Base-by-base conservation (phyloP, 2,888 invertebrate genomes). In the Macrophya alboannulata region DNA sequence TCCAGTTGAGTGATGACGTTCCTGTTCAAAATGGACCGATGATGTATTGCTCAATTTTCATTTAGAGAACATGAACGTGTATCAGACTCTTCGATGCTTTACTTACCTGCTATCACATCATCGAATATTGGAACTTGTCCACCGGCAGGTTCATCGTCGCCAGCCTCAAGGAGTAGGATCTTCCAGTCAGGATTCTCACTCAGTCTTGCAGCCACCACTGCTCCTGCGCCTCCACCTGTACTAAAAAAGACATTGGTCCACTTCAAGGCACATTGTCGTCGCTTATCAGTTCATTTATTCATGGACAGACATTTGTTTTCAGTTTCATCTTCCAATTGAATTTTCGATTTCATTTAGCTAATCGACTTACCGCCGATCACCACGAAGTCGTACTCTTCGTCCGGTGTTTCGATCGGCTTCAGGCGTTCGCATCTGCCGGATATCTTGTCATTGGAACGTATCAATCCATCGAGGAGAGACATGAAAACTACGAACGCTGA, bases 61-160 rank as follows among this genome's bases (percentile, higher is more conserved):
- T 31, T 31, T 31, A 31, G 31, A 31, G 1, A 31, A 31, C 3
- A n/a, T n/a, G 1, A 12, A 25, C 25, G n/a, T 21, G 2, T 0
- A 62, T 62, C 45, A 10, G 2, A 0, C 96, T 96, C 91, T 96
- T 31, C 31, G 31, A 31, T n/a, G n/a, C n/a, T 31, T 31, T 3
- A 59, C 59, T 0, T 21, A 21, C 59, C 21, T 6, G 8, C 6
- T 2, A 59, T n/a, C 5, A 2, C 5, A 9, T 2, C 9, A n/a
- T n/a, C 1, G 95, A 96, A 96, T 17, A 96, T 95, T 0, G 97
- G 97, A 3, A 96, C 94, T 4, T 94, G 92, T 0, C 96, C 94
- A 62, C 95, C 95, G 0, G 95, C 95, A 0, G 96, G 96, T 91
- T 96, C 96, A 89, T 97, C 96, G 94, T 6, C 95, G 8, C 59